Evolutionary conservation across 2,797 vertebrate species (phyloP), one percentile per base, ranked within the genome.

Genomic region (Microchirus variegatus): DNA sequence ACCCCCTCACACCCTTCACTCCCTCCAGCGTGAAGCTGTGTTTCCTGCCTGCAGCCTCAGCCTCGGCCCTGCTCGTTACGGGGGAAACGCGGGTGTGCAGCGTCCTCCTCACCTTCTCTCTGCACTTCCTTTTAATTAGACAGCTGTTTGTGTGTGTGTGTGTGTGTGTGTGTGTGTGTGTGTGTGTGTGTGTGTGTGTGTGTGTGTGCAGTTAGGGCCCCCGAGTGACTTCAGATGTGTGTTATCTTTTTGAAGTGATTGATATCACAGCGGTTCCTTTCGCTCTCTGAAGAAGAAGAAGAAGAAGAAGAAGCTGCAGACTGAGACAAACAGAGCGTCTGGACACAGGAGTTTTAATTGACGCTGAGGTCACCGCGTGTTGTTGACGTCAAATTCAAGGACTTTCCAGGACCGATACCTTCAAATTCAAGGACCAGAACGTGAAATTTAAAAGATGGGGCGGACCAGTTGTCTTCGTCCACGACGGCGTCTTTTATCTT

Each of bases 61-160:
- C 55, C 64, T 53, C 63, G 80, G 73, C 84, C 78, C 74, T 64
- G 83, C 87, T 91, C 63, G 81, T 91, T 91, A 90, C 76, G 8
- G 47, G 65, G 82, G 81, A 75, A 90, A n/a, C n/a, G n/a, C 85
- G 75, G 74, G 88, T 77, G 81, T 70, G 85, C 88, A 72, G 84
- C 82, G 85, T 85, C 77, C 56, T 81, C 59, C 78, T 89, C 84
- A 89, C 88, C 86, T 86, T 86, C 81, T 70, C 61, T 81, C 82
- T 67, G 63, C 81, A 74, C 63, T 67, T 70, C 75, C 76, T 86
- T 87, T 86, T 91, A 91, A 92, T 92, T 91, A 89, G 86, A 80
- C 82, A 71, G 74, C 76, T 80, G 80, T 77, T 59, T 70, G 47
- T 69, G 63, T 70, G 70, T 69, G 69, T 44, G 43, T 62, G 65